Evolutionary conservation across 2,113 vertebrate species (phyloP).

Genomic region (Vulpes vulpes): DNA sequence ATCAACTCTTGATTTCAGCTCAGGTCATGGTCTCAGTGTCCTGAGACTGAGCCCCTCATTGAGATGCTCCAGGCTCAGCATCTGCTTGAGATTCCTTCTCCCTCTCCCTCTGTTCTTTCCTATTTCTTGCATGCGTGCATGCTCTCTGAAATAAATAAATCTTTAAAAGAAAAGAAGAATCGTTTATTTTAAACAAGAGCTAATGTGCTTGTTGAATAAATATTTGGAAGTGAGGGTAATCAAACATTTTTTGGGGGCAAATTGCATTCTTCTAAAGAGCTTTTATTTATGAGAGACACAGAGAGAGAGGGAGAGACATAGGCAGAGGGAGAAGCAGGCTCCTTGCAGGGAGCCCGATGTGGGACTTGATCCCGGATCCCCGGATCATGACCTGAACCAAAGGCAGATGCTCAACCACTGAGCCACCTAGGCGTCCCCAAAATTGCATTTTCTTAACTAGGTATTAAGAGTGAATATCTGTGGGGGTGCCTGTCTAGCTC

Average conservation of each 20-base stretch:
- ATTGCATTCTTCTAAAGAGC: background rate
- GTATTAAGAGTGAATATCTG: background rate
- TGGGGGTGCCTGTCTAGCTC: background rate
- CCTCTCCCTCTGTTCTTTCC: background rate
- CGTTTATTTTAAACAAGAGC: background rate
- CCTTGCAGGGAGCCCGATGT: too few relatives aligned
- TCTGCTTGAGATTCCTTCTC: background rate
- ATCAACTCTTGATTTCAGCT: background rate
- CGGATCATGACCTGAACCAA: too few relatives aligned
- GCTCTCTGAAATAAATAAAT: background rate
- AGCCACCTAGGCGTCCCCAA: background rate
- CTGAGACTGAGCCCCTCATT: background rate
- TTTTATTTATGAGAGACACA: too few relatives aligned
- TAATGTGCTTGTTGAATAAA: background rate
- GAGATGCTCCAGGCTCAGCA: background rate
- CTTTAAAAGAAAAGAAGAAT: too few relatives aligned
- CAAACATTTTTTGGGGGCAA: background rate
- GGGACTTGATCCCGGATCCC: too few relatives aligned
- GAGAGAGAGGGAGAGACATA: too few relatives aligned
- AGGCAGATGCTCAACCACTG: too few relatives aligned
- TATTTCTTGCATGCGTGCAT: background rate
- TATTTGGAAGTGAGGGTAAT: constrained; percentile 41
- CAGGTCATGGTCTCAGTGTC: background rate
- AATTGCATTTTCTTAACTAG: background rate
- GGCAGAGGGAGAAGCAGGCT: too few relatives aligned